Base-by-base conservation (phyloP, 2,113 vertebrate species). In the Sclerurus mexicanus region DNA sequence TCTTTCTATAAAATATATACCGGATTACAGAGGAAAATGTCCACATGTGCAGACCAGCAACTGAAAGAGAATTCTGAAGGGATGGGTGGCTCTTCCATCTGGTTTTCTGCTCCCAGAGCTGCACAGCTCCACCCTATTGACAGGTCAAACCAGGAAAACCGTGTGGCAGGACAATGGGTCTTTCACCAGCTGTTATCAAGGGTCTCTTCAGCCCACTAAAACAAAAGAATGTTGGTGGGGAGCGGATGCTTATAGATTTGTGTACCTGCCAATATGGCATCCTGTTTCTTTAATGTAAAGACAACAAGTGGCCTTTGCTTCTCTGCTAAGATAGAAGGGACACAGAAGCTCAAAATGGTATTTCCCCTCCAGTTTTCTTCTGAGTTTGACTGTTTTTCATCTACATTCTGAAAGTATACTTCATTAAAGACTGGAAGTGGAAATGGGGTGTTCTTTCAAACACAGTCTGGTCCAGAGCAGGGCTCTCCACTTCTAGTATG, bases 171-270 rank as follows among this genome's bases (percentile, higher is more conserved):
- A 81, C 85, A 93, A 91, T 64, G 46, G 44, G 60, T 47, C 58
- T 96, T 78, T 91, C 84, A 90, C 66, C 47, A 66, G 64, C 80
- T 40, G 12, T 50, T 90, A 92, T 28, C 39, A 62, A 63, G 37
- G 49, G 75, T 59, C 85, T 89, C 93, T 91, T 89, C 85, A 95
- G 83, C 68, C 49, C 25, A 3, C 68, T 96, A 92, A 69, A 86
- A 89, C 58, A 90, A 78, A 93, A 92, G 35, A 22, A 1, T 15
- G 12, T 53, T 68, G 84, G 74, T 94, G 46, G 40, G 52, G 35
- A 76, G 58, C 25, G 0, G 7, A 31, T 39, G 37, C 60, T 92
- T 4, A 0, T 24, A 93, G 77, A 79, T 69, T 72, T 75, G 84
- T 81, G 76, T 93, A 50, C 8, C 80, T 94, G 93, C 94, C 81